Base-by-base conservation (phyloP, 2,113 vertebrate species). In the Tetraodon nigroviridis region DNA sequence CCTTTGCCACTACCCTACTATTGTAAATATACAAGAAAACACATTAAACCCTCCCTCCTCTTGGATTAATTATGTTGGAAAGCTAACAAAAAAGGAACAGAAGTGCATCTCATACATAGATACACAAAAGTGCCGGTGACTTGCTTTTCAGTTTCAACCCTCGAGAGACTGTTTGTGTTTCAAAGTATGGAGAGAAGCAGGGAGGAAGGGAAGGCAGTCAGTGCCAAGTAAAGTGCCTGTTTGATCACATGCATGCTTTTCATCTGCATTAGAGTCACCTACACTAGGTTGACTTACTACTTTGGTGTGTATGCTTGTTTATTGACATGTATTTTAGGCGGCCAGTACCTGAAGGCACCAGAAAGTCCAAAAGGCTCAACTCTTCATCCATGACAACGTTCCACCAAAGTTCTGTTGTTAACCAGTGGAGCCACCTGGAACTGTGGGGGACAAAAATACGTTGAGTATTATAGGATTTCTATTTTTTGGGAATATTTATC, bases 291-390 rank as follows among this genome's bases (percentile, higher is more conserved):
- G 10, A 29, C 17, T 47, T n/a, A n/a, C n/a, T n/a, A n/a, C 45
- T 52, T 29, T 18, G 27, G 29, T 22, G 44, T 51, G 44, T 22
- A 19, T 32, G 27, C 14, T 37, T 27, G 4, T 21, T 47, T 16
- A 47, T 19, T 49, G 19, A 7, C 46, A 3, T 48, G 46, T 48
- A 18, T n/a, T 22, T 58, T 32, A 63, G 58, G 56, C 19, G 68
- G 67, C 68, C 42, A 51, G 54, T 88, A 91, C 91, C 91, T 86
- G 86, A 81, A 20, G 86, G 80, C 51, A 90, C 77, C 63, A 92
- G 81, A 66, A 89, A 91, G 77, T 92, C 91, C 76, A 91, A 71
- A 60, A 80, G 86, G n/a, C 76, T 71, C 58, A 90, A 81, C 77
- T 86, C 84, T 73, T 86, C 79, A 72, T 83, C 83, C 90, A 89